Conservation (phyloP, 2,888 invertebrate genomes). For the Lasioglossum calceatum region DNA sequence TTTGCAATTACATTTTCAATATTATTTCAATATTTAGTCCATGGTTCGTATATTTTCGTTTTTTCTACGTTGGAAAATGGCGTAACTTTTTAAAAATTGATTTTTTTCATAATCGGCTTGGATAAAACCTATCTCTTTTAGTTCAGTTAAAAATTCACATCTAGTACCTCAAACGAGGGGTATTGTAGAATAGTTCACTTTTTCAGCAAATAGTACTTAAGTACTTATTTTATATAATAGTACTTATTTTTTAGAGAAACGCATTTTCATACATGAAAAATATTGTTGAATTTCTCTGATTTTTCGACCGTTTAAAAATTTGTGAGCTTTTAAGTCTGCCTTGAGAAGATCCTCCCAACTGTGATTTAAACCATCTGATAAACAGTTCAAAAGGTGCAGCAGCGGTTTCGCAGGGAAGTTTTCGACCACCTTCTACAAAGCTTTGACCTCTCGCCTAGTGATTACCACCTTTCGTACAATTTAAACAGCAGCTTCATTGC, state of each 20-base stretch:
- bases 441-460: background rate
- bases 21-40: no score
- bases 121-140: no score
- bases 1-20: background rate
- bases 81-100: no score
- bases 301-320: background rate
- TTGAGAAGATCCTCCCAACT: background rate
- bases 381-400: background rate
- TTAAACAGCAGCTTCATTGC: background rate
- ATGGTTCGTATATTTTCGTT: no score
- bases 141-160: no score
- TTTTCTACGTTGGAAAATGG: no score
- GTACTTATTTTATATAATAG: background rate
- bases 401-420: background rate
- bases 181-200: background rate
- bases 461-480: background rate
- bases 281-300: background rate
- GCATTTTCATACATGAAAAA: background rate
- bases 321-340: background rate
- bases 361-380: background rate
- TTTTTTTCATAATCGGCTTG: background rate
- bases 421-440: background rate
- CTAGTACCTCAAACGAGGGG: no score
- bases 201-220: background rate
- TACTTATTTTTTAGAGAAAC: background rate